phyloP scores from a whole-genome alignment of 2,888 invertebrate genomes.

The Arenicola marina region DNA sequence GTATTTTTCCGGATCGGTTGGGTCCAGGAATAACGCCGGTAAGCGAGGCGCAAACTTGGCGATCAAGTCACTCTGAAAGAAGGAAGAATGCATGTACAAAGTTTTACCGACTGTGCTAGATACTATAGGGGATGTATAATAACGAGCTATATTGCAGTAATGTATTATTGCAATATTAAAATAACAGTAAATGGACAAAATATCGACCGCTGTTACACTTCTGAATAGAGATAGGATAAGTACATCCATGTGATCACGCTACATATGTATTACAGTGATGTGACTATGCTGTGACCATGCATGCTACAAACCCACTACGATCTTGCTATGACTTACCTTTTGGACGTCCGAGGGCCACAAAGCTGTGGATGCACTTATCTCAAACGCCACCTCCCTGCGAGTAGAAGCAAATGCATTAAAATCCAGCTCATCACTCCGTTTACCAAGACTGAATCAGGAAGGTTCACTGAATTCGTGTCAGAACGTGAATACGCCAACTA shows the following conservation, averaged over 20 bases:
- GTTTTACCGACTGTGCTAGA: background rate
- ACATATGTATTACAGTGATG: too few relatives aligned
- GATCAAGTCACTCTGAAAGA: too few relatives aligned
- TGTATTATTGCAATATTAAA: background rate
- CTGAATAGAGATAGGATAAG: background rate
- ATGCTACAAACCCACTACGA: too few relatives aligned
- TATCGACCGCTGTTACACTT: background rate
- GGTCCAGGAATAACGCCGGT: background rate
- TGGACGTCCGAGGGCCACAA: conserved; percentile 1
- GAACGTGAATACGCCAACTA: too few relatives aligned
- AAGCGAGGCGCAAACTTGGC: background rate
- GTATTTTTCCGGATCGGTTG: conserved; percentile 3
- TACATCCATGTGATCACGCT: background rate
- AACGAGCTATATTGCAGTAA: background rate
- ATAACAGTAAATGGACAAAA: background rate
- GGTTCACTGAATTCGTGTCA: too few relatives aligned
- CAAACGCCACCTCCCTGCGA: conserved; percentile 1
- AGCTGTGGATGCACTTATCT: background rate
- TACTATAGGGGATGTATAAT: background rate
- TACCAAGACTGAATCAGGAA: too few relatives aligned
- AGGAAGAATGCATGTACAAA: background rate
- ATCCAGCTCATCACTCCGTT: too few relatives aligned
- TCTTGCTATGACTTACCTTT: background rate
- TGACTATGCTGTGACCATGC: too few relatives aligned
- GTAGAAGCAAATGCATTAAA: too few relatives aligned